phyloP scores from a whole-genome alignment of 2,888 invertebrate genomes.

The Cheilosia vulpina region DNA sequence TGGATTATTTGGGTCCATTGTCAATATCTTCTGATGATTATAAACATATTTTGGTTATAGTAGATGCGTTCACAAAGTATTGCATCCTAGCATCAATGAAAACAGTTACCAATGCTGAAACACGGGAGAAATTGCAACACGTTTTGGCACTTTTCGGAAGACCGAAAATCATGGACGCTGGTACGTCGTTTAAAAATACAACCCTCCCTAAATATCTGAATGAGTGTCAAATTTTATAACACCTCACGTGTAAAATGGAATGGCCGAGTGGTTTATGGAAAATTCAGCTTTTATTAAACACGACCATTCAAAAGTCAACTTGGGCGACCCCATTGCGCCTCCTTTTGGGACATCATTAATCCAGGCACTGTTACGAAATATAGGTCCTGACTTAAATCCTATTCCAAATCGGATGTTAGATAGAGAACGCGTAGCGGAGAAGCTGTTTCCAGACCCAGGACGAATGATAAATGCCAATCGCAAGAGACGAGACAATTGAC shows the following conservation, averaged over 20 bases:
- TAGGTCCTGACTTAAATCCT: no score
- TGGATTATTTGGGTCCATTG: constrained; percentile 26
- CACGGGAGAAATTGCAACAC: constrained; percentile 27
- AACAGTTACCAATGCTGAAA: constrained; percentile 28
- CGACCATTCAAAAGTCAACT: no score
- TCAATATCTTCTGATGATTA: constrained; percentile 15
- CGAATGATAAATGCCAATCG: no score
- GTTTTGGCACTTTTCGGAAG: constrained; percentile 27
- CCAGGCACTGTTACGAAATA: no score
- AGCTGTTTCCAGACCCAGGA: no score
- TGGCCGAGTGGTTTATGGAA: constrained; percentile 18
- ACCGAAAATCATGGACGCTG: constrained; percentile 27
- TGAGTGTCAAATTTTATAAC: constrained; percentile 30
- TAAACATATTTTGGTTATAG: constrained; percentile 29
- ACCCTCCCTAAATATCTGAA: constrained; percentile 25
- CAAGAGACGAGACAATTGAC: no score
- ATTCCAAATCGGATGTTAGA: no score
- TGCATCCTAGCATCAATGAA: constrained; percentile 29
- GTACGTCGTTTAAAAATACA: constrained; percentile 35
- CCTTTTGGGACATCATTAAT: no score
- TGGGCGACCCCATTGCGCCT: no score
- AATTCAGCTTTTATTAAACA: no score
- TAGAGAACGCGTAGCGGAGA: no score
- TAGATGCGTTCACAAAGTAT: constrained; percentile 44
- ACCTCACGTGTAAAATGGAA: constrained; percentile 28